phyloP scores from a whole-genome alignment of 1,140 invertebrate species.

The Schlechtendalia chinensis region DNA sequence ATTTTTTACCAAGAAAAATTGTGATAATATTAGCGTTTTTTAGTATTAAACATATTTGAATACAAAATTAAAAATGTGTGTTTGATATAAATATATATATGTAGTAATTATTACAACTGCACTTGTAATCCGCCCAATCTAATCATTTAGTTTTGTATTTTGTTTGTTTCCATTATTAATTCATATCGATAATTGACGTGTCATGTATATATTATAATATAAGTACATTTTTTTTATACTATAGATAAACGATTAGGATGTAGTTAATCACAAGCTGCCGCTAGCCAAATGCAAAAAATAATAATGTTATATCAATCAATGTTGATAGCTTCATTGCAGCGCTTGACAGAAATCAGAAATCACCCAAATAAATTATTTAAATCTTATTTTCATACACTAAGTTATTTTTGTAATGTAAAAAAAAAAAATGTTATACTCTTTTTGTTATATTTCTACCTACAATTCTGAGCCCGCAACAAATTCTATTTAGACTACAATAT shows the following conservation, averaged over 20 bases:
- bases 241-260: neutral
- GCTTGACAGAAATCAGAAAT: slow-evolving; percentile 8
- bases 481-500: neutral
- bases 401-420: slow-evolving; percentile 32
- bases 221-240: neutral
- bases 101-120: neutral
- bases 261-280: neutral
- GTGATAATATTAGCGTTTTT: slow-evolving; percentile 44
- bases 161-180: neutral
- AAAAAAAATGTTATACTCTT: neutral
- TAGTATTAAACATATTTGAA: slow-evolving; percentile 16
- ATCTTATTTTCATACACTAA: slow-evolving; percentile 35
- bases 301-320: neutral
- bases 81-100: slow-evolving; percentile 15
- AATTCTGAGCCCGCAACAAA: neutral
- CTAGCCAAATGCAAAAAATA: neutral
- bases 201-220: neutral
- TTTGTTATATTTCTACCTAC: neutral
- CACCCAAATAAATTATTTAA: neutral
- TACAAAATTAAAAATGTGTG: slow-evolving; percentile 23
- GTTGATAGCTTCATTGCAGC: neutral
- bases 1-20: slow-evolving; percentile 47
- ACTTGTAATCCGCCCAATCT: slow-evolving; percentile 29
- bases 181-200: neutral
- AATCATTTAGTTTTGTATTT: slow-evolving; percentile 16